phyloP scores from a whole-genome alignment of 2,113 vertebrate genomes.

The Plecturocebus donacophilus region DNA sequence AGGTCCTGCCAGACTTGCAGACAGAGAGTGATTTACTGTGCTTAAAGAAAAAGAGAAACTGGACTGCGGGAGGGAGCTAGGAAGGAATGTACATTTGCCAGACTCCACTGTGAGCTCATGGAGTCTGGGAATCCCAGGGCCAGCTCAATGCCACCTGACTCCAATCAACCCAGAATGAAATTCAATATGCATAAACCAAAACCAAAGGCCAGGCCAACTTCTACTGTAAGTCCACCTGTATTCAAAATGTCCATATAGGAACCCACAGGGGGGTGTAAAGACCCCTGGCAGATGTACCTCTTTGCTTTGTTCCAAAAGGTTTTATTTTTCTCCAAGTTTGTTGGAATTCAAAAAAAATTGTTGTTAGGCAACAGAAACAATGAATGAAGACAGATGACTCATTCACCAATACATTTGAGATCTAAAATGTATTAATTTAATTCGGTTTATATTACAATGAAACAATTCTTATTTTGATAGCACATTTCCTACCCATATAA shows the following conservation, averaged over 20 bases:
- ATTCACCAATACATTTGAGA: conserved; percentile 64
- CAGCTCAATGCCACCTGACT: background rate
- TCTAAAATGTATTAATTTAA: conserved; percentile 74
- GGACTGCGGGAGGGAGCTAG: background rate
- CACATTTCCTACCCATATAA: conserved; percentile 57
- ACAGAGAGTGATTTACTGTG: background rate
- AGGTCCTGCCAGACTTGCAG: conserved; percentile 13
- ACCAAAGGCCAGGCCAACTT: background rate
- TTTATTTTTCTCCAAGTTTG: conserved; percentile 53
- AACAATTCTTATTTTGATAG: conserved; percentile 71
- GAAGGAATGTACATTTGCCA: background rate
- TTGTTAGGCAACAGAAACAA: conserved; percentile 64
- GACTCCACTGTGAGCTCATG: background rate
- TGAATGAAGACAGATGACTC: conserved; percentile 57
- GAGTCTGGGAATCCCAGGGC: background rate
- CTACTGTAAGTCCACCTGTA: background rate
- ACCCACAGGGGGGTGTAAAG: background rate
- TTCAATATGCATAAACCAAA: conserved; percentile 18
- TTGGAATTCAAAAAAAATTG: conserved; percentile 62
- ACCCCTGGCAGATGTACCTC: background rate
- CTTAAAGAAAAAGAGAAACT: conserved; percentile 36
- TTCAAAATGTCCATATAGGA: background rate
- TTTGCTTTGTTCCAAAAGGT: conserved; percentile 31
- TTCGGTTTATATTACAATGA: conserved; percentile 65
- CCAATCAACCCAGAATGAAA: conserved; percentile 23